phyloP scores from a whole-genome alignment of 2,113 vertebrate genomes.

The Formicarius rufipectus region DNA sequence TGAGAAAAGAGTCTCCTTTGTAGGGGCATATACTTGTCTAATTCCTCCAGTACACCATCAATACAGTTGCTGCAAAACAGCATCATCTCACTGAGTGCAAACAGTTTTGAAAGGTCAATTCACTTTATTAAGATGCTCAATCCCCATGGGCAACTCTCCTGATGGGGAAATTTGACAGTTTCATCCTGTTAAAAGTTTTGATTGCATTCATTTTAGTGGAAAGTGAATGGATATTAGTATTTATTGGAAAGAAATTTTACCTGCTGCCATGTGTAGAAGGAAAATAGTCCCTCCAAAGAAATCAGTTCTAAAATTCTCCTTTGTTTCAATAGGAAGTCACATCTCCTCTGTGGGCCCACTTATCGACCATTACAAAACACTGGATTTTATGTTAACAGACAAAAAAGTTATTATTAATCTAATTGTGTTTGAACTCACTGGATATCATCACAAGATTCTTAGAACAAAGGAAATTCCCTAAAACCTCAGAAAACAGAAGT shows the following conservation, averaged over 20 bases:
- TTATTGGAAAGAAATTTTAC: neutral
- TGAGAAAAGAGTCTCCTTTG: neutral
- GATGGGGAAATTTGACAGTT: neutral
- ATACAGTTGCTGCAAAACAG: neutral
- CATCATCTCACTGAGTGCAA: neutral
- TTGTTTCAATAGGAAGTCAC: neutral
- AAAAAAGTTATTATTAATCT: neutral
- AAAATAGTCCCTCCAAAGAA: neutral
- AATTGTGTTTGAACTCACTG: neutral
- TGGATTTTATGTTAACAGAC: neutral
- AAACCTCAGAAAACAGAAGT: neutral
- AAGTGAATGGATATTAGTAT: neutral
- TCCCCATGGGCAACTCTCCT: neutral
- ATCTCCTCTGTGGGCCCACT: neutral
- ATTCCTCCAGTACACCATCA: neutral
- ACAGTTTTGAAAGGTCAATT: neutral
- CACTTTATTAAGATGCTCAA: neutral
- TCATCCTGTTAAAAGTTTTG: neutral
- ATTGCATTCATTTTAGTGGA: neutral
- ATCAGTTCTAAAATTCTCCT: neutral
- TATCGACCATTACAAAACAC: neutral
- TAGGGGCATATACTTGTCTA: neutral
- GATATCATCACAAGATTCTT: neutral
- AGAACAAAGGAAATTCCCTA: neutral
- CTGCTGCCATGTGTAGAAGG: neutral